A percentile compares a stretch with the other conserved stretches of the same genome.
phyloP scores from a whole-genome alignment of 1,140 invertebrate genomes.

The Eupristina koningsbergeri region DNA sequence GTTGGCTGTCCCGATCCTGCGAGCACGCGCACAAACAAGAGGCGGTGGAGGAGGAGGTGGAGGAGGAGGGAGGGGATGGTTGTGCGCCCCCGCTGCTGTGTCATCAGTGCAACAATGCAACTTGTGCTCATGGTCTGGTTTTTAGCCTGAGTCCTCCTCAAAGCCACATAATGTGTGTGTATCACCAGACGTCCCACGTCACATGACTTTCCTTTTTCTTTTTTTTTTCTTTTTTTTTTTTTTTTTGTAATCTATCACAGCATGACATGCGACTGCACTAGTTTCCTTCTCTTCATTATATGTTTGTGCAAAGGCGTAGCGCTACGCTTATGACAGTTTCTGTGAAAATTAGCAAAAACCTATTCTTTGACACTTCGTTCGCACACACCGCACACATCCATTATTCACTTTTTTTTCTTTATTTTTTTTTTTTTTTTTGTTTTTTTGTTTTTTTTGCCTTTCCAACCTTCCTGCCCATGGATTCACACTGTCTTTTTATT shows the following conservation, averaged over 20 bases:
- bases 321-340: background rate
- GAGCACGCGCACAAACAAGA: background rate
- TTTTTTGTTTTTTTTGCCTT: too few species aligned
- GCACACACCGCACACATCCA: background rate
- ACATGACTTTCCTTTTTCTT: background rate
- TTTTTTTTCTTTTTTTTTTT: background rate
- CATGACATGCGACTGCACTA: slow-evolving; percentile 7
- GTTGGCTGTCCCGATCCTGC: background rate
- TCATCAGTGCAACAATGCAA: slow-evolving; percentile 34
- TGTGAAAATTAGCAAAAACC: slow-evolving; percentile 33
- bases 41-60: background rate
- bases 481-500: too few species aligned
- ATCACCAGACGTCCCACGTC: background rate
- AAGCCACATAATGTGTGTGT: background rate
- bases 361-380: slow-evolving; percentile 2
- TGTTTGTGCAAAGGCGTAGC: background rate
- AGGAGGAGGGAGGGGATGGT: background rate
- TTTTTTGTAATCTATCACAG: too few species aligned
- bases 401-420: background rate
- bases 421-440: too few species aligned
- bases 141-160: background rate
- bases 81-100: slow-evolving; percentile 39
- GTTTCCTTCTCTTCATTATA: slow-evolving; percentile 17
- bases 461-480: background rate
- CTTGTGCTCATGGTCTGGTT: slow-evolving; percentile 1